Conservation (phyloP, 2,888 invertebrate genomes). For the Euphydryas editha region DNA sequence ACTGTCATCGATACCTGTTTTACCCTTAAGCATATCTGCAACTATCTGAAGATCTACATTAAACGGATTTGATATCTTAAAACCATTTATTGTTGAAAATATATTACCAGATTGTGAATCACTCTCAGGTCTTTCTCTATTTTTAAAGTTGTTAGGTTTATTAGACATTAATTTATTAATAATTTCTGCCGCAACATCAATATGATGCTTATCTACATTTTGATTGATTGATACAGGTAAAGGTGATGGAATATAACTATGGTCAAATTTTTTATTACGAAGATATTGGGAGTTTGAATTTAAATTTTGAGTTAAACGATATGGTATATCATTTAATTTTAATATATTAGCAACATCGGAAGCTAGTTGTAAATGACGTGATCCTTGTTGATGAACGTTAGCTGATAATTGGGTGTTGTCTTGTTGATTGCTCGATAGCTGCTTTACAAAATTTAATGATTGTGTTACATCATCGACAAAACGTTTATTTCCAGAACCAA, state of each 20-base stretch:
- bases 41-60: conserved; percentile 78
- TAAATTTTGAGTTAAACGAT: conserved; percentile 64
- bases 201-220: conserved; percentile 72
- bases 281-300: conserved; percentile 58
- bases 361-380: conserved; percentile 55
- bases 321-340: conserved; percentile 73
- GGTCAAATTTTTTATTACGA: conserved; percentile 66
- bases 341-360: conserved; percentile 63
- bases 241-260: conserved; percentile 61
- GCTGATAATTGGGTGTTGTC: conserved; percentile 59
- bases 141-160: conserved; percentile 57
- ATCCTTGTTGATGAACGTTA: conserved; percentile 55
- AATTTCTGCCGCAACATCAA: conserved; percentile 68
- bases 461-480: conserved; percentile 56
- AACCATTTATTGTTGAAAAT: conserved; percentile 75
- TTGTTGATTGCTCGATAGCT: conserved; percentile 55
- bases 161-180: conserved; percentile 65
- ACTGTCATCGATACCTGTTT: conserved; percentile 63
- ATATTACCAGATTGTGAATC: conserved; percentile 58
- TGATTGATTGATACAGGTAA: conserved; percentile 72
- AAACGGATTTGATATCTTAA: conserved; percentile 79
- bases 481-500: conserved; percentile 49
- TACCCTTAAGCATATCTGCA: conserved; percentile 77
- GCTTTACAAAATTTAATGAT: conserved; percentile 54
- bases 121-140: conserved; percentile 62